These are phyloP conservation scores for Erythrocebus patas DNA, from an alignment of 2,113 vertebrate genomes.

Conservation along the genomic window DNA sequence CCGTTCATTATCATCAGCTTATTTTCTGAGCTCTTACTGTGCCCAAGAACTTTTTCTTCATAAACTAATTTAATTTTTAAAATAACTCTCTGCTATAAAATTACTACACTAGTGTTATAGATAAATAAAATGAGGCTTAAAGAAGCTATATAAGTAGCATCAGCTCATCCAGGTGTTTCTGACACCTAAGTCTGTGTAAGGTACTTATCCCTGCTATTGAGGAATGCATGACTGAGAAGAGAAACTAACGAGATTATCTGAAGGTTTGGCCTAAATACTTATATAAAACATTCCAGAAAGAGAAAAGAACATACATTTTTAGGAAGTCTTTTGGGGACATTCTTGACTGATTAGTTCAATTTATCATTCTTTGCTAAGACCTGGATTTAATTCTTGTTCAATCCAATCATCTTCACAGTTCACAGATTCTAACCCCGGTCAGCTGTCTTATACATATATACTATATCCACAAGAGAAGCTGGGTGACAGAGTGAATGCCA, in stretches of 20 bases:
- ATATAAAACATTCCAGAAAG: not conserved
- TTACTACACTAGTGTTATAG: not conserved
- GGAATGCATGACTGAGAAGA: not conserved
- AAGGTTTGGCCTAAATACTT: not conserved
- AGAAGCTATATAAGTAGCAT: not conserved
- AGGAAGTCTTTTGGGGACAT: not conserved
- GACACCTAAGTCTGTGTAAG: not conserved
- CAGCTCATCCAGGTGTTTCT: not conserved
- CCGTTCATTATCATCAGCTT: not conserved
- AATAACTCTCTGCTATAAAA: not conserved
- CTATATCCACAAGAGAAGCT: not conserved
- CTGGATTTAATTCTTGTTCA: conserved; percentile 40
- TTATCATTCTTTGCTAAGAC: conserved; percentile 39
- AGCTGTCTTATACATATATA: not conserved
- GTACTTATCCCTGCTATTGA: not conserved
- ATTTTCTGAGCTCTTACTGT: not conserved
- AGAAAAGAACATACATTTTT: not conserved
- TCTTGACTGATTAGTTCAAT: conserved; percentile 34
- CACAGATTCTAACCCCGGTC: not conserved
- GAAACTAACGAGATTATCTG: not conserved
- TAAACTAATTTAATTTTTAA: conserved; percentile 22
- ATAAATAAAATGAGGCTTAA: not conserved
- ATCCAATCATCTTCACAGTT: conserved; percentile 34
- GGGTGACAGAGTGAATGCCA: not conserved
- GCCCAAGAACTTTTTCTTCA: not conserved